Base-by-base conservation (phyloP, 2,113 vertebrate genomes). In the Oryzias celebensis region DNA sequence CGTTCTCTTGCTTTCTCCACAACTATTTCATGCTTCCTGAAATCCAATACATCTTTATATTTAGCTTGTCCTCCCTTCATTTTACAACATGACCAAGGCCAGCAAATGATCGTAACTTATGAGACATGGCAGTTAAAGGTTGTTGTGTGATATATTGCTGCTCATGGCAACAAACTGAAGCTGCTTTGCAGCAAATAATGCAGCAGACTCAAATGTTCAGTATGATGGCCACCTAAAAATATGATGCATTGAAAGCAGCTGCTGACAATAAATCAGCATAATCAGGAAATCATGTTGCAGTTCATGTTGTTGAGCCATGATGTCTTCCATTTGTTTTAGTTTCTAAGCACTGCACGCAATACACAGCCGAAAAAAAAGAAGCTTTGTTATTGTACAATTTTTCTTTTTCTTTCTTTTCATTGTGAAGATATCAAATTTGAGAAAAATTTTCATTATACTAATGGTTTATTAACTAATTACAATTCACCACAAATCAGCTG, bases 31-130 rank as follows among this genome's bases (percentile, higher is more conserved):
- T 52, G 52, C 75, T 75, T 36, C 57, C 78, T 84, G 83, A 89
- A 90, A 89, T 85, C 70, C 56, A 82, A 84, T 73, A 78, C 81
- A 63, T 18, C 4, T 65, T 75, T 90, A 88, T 80, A 88, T 89
- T 85, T 89, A 88, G 81, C 80, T 46, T 71, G 73, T 75, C 78
- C 71, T 66, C 7, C 18, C 59, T 24, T 13, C 26, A 57, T 83
- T 88, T 81, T 71, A 78, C 65, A 73, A 56, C 73, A 46, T 0
- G 17, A 26, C 65, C 45, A 48, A 44, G 20, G 71, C 77, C 67
- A 75, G 70, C 61, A 52, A 87, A 84, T 72, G 57, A 43, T 58
- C 23, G 5, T 20, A 18, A 77, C 69, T 75, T 77, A 52, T 55
- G 68, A 79, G 60, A 68, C 65, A 26, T 49, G 44, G 58, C 51